Evolutionary conservation across 2,888 invertebrate species (phyloP).

Genomic region (Platynereis dumerilii): DNA sequence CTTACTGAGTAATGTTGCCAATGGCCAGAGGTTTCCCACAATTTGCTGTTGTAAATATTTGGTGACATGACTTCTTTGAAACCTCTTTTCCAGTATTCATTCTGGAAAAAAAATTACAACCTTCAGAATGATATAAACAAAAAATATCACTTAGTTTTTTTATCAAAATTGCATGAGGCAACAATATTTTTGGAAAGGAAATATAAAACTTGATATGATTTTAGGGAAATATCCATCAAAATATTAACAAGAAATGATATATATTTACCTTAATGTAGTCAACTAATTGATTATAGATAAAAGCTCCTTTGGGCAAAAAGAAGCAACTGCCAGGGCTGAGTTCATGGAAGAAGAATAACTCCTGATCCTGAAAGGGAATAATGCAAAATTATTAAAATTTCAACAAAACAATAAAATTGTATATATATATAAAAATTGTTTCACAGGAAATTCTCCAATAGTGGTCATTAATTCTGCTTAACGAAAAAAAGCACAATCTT

Average conservation of each 20-base stretch:
- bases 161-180: background rate
- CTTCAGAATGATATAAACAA: too few relatives aligned
- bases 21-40: slow-evolving; percentile 98
- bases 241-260: too few relatives aligned
- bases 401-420: too few relatives aligned
- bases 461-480: too few relatives aligned
- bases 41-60: slow-evolving; percentile 92
- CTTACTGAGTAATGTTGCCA: slow-evolving; percentile 93
- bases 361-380: slow-evolving; percentile 87
- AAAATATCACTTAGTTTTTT: background rate
- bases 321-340: slow-evolving; percentile 98
- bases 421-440: too few relatives aligned
- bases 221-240: too few relatives aligned
- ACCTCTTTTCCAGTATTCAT: slow-evolving; percentile 88
- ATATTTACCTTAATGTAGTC: slow-evolving; percentile 74
- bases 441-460: too few relatives aligned
- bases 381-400: too few relatives aligned
- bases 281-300: slow-evolving; percentile 94
- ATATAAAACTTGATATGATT: too few relatives aligned
- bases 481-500: too few relatives aligned
- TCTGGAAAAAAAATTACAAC: slow-evolving; percentile 52
- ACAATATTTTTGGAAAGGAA: too few relatives aligned
- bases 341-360: slow-evolving; percentile 98
- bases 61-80: slow-evolving; percentile 91
- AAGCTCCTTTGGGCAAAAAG: slow-evolving; percentile 94